Conservation (phyloP, 2,888 invertebrate species). For the Dione juno region DNA sequence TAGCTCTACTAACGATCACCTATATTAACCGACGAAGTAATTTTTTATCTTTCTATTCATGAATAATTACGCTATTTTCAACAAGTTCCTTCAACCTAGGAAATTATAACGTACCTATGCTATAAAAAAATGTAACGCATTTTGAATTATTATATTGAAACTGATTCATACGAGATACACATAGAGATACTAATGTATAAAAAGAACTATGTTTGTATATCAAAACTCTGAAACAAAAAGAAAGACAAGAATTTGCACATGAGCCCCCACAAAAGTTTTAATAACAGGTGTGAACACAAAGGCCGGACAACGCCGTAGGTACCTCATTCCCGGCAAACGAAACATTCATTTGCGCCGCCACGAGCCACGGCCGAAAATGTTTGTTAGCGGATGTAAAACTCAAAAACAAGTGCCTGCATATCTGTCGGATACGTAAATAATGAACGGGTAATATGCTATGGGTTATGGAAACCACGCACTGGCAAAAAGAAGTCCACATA, state of each 20-base stretch:
- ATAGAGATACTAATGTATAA: not conserved
- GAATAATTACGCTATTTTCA: too few relatives aligned
- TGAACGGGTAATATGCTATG: conserved; percentile 30
- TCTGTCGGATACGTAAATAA: conserved; percentile 43
- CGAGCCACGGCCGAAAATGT: conserved; percentile 50
- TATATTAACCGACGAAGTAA: not conserved
- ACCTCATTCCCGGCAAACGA: conserved; percentile 55
- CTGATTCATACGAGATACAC: too few relatives aligned
- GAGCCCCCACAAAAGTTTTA: conserved; percentile 60
- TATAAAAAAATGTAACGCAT: too few relatives aligned
- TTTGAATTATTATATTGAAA: too few relatives aligned
- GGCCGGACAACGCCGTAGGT: conserved; percentile 54
- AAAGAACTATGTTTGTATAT: not conserved
- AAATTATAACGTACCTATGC: too few relatives aligned
- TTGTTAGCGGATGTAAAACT: conserved; percentile 47
- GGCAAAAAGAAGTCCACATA: conserved; percentile 15
- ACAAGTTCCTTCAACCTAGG: too few relatives aligned
- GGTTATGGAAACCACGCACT: conserved; percentile 30
- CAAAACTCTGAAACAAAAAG: conserved; percentile 27
- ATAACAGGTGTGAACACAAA: conserved; percentile 67
- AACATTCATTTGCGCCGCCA: conserved; percentile 55
- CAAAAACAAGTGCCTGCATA: conserved; percentile 35
- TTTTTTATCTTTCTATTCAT: not conserved
- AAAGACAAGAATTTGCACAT: conserved; percentile 35
- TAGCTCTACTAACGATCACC: not conserved